Evolutionary conservation across 1,140 invertebrate genomes (phyloP), one percentile per base, ranked within the genome.

Genomic region (Rhyzopertha dominica): DNA sequence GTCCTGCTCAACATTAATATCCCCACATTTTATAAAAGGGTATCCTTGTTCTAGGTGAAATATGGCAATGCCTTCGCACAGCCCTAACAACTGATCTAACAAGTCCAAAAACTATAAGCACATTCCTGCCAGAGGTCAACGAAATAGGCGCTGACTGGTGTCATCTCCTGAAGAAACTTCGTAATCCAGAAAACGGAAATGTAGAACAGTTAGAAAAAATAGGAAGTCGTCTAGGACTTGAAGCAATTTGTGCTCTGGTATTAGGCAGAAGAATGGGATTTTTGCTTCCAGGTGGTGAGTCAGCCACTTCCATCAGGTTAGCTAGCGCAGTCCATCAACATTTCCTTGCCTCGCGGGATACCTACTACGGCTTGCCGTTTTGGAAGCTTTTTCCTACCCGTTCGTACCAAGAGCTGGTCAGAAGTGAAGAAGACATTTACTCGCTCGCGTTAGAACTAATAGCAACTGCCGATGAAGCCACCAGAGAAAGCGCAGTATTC

Each of bases 391-490:
- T 85, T 20, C 78, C 82, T 1, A 89, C 87, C 0, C 66, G 72
- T 17, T 74, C 84, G 0, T 93, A 90, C 61, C 76, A 70, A 25
- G 76, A 81, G 5, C 78, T 90, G 30, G 78, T 79, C 12, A 65
- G 76, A 30, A 81, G 82, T 59, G 88, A 94, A 69, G 82, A 88
- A 47, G 75, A 74, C 29, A 85, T 92, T 65, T 90, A 91, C 65
- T 85, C 84, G 57, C 77, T 88, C 56, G 83, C 87, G 51, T 83
- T 84, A n/a, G 82, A 87, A 58, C 71, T 89, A 59, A 79, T 89
- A 47, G 79, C 85, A 29, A 72, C 75, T 17, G 80, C 82, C 4
- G 64, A 79, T 19, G 77, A 80, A 25, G 72, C 79, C 39, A 80
- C 80, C 19, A 66, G 75, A 50, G 73, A 74, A 4, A 64, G 65